These are phyloP conservation scores for Hecatera dysodea DNA, from an alignment of 2,888 invertebrate genomes.

Conservation along the genomic window DNA sequence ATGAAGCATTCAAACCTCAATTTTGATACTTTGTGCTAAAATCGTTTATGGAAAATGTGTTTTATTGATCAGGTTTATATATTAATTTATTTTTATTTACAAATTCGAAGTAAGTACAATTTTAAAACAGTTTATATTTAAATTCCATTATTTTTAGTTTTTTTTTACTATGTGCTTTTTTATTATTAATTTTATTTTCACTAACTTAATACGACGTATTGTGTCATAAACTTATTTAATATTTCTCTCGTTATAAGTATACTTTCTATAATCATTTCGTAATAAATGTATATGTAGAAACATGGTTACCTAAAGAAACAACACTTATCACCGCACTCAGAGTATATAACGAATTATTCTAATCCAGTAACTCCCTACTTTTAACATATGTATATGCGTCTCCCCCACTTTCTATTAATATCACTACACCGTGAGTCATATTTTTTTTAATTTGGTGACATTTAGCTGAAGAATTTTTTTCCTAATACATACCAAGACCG, in stretches of 20 bases:
- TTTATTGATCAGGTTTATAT: conserved; percentile 16
- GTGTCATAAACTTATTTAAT: conserved; percentile 31
- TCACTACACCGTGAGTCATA: no score
- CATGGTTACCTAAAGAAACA: conserved; percentile 22
- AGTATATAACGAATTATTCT: neutral
- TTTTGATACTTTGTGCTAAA: conserved; percentile 30
- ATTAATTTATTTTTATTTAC: conserved; percentile 21
- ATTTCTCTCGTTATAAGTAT: conserved; percentile 53
- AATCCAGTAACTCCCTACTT: neutral
- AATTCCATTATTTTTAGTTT: conserved; percentile 19
- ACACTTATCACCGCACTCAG: conserved; percentile 12
- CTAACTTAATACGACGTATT: conserved; percentile 12
- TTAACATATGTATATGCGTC: neutral
- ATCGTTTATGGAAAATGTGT: conserved; percentile 9
- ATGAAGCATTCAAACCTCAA: neutral
- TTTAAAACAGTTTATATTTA: conserved; percentile 1
- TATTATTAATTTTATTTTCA: neutral
- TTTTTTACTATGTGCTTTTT: neutral
- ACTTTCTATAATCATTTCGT: conserved; percentile 22
- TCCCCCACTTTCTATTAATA: neutral
- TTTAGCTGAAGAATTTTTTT: no score
- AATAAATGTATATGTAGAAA: conserved; percentile 43
- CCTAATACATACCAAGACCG: no score
- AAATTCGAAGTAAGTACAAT: neutral
- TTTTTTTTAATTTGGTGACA: no score